Evolutionary conservation across 2,888 invertebrate genomes (phyloP).

Genomic region (Elmis aenea): DNA sequence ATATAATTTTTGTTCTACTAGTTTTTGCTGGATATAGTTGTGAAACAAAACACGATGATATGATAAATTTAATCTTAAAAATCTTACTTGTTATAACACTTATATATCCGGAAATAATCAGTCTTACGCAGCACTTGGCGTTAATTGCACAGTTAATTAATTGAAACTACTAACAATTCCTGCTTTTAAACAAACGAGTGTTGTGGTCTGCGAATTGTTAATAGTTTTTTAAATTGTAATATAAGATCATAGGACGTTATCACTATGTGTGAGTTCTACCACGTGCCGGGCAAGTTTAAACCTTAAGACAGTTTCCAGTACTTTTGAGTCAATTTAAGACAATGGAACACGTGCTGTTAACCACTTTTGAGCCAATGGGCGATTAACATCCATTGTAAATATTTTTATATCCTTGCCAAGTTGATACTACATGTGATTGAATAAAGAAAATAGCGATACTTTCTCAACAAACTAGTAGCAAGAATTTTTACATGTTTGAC

Average conservation of each 20-base stretch:
- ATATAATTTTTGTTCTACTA: too few species aligned
- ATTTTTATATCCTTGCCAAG: slow-evolving; percentile 14
- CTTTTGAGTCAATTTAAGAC: slow-evolving; percentile 13
- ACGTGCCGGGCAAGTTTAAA: not conserved
- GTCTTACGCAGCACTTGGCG: too few species aligned
- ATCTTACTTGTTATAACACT: too few species aligned
- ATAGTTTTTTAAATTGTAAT: not conserved
- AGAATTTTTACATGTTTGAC: slow-evolving; percentile 12
- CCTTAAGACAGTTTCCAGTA: not conserved
- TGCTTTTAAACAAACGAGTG: not conserved
- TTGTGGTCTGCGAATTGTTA: not conserved
- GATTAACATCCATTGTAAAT: slow-evolving; percentile 4
- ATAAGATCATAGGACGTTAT: too few species aligned
- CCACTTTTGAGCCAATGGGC: slow-evolving; percentile 9
- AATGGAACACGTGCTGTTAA: slow-evolving; percentile 14
- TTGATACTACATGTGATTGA: slow-evolving; percentile 2
- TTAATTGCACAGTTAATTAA: too few species aligned
- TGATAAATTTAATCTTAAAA: too few species aligned
- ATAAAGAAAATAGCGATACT: slow-evolving; percentile 14
- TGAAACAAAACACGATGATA: too few species aligned
- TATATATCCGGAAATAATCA: too few species aligned
- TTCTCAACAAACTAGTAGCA: slow-evolving; percentile 5
- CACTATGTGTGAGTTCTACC: too few species aligned
- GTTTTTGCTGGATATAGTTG: too few species aligned
- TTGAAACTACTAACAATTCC: not conserved